Evolutionary conservation across 2,797 vertebrate genomes (phyloP).

Genomic region (Columba guinea): DNA sequence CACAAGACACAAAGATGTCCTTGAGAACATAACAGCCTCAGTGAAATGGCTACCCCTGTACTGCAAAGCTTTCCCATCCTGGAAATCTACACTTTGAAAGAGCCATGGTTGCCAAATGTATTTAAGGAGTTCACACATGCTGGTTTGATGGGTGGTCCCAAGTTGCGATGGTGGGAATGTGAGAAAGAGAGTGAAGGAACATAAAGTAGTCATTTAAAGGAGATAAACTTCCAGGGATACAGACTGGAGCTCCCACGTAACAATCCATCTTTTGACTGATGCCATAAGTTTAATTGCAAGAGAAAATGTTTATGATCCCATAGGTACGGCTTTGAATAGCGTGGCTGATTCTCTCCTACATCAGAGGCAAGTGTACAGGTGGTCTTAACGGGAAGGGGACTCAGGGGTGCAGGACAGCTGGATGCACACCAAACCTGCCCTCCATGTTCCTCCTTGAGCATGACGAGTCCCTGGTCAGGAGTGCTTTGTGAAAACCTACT

Average conservation of each 20-base stretch:
- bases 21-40: fast-evolving
- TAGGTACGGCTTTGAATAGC: neutral
- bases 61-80: neutral
- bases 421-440: neutral
- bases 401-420: neutral
- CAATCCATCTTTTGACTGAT: neutral
- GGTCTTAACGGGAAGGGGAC: neutral
- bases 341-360: neutral
- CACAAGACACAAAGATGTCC: neutral
- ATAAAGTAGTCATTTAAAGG: neutral
- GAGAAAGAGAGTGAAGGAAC: neutral
- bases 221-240: neutral
- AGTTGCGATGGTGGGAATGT: neutral
- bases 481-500: neutral
- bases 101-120: fast-evolving
- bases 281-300: neutral
- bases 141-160: neutral
- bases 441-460: fast-evolving
- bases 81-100: neutral
- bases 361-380: neutral
- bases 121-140: neutral
- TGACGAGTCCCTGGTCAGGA: neutral
- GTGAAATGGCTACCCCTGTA: neutral
- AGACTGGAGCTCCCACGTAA: neutral
- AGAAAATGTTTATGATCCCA: neutral